Evolutionary conservation across 2,888 invertebrate genomes (phyloP).

Genomic region (Brenthis ino): DNA sequence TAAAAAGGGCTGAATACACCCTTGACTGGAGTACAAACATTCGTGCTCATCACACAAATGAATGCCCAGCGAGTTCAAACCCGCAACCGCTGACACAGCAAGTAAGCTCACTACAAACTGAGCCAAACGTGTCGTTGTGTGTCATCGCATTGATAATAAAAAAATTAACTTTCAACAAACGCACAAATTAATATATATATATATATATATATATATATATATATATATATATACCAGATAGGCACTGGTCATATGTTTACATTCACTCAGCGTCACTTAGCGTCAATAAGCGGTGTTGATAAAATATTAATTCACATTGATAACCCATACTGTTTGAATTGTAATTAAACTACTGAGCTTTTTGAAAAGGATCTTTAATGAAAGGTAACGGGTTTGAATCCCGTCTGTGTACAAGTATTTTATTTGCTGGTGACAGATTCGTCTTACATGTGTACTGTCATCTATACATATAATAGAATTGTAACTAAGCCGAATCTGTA

Average conservation of each 20-base stretch:
- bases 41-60: no score
- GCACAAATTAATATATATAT: neutral
- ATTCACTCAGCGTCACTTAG: slow-evolving; percentile 57
- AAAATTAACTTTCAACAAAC: neutral
- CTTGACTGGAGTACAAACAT: no score
- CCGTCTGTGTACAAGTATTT: no score
- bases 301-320: slow-evolving; percentile 36
- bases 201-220: neutral
- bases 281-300: slow-evolving; percentile 54
- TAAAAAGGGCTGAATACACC: no score
- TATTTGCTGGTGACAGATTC: no score
- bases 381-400: neutral
- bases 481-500: no score
- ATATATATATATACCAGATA: slow-evolving; percentile 21
- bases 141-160: neutral
- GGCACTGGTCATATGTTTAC: slow-evolving; percentile 44
- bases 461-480: no score
- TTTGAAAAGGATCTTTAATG: neutral
- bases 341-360: slow-evolving; percentile 3
- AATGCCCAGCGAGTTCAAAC: no score
- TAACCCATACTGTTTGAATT: slow-evolving; percentile 10
- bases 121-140: no score
- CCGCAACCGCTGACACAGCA: no score
- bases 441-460: no score
- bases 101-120: no score